Evolutionary conservation across 1,140 invertebrate species (phyloP), one percentile per base, ranked within the genome.

Genomic region (Maniola jurtina): DNA sequence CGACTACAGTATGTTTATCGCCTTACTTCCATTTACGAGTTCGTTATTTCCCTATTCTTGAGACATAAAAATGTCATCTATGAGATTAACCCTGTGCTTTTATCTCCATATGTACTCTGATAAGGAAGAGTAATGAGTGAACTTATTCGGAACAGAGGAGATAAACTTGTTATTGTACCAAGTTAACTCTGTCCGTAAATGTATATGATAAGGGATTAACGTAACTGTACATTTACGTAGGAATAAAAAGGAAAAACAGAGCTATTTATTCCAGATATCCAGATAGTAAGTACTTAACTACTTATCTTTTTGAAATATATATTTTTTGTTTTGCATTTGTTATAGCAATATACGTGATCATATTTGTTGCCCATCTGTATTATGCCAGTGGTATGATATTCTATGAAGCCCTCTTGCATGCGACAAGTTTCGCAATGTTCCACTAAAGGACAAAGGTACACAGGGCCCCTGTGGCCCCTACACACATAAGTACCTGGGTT

Each of bases 31-130:
- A 83, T 87, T 84, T 85, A 85, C 83, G 83, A 84, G 76, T 89
- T 87, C 84, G 79, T 89, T 89, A 89, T 87, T 87, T 87, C 77
- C 80, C 83, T 87, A 87, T 87, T 87, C 80, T 81, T 77, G 73
- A 73, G 76, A 85, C 82, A 87, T 87, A 87, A 86, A 87, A 89
- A 86, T 78, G 82, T 84, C 84, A 79, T 84, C 83, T 76, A 75
- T 73, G 77, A 78, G 77, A 83, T 83, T 83, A 83, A 84, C 76
- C 81, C 68, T 66, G 58, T 66, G 72, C 71, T 74, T 86, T 87
- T 86, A 89, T 87, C 77, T 85, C 60, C 56, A 61, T 80, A 73
- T 77, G 76, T 81, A 75, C 74, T 64, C 75, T 84, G 86, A 89
- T 89, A 87, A 87, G 80, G 79, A 72, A 80, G 82, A 89, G 86